Percentiles rank a stretch among this genome's conserved stretches.
Evolutionary conservation across 2,797 vertebrate genomes (phyloP).

Genomic region (Hapalemur alaotrensis): DNA sequence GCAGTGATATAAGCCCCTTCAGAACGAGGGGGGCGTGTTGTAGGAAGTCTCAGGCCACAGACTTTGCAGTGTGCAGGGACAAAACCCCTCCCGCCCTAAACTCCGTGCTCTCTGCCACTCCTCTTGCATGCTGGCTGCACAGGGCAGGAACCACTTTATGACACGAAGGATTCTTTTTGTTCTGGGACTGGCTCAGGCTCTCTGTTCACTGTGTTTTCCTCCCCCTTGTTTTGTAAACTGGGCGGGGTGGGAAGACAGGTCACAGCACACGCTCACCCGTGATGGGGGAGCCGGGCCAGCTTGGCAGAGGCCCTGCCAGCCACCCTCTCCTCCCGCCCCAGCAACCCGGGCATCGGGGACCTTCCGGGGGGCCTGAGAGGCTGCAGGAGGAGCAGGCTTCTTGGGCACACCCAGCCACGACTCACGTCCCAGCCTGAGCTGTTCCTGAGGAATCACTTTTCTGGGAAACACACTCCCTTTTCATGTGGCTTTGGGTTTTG

Average conservation of each 20-base stretch:
- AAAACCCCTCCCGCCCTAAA: background rate
- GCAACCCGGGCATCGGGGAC: accelerated
- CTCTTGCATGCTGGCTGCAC: background rate
- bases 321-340: background rate
- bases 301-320: background rate
- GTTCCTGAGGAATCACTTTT: too few species aligned
- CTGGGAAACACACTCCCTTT: background rate
- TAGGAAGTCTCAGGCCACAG: background rate
- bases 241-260: background rate
- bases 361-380: too few species aligned
- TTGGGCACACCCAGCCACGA: accelerated
- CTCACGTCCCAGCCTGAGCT: background rate
- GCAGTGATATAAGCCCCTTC: background rate
- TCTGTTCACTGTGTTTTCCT: background rate
- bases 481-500: background rate
- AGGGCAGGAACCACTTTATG: background rate
- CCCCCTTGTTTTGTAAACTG: background rate
- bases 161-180: accelerated
- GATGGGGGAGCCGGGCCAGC: background rate
- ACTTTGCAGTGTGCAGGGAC: background rate
- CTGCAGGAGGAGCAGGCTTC: background rate
- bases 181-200: background rate
- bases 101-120: accelerated
- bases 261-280: background rate
- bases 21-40: background rate